These are phyloP conservation scores for Porites lutea DNA, from an alignment of 64 coral and sea anemone genomes.

Conservation along the genomic window DNA sequence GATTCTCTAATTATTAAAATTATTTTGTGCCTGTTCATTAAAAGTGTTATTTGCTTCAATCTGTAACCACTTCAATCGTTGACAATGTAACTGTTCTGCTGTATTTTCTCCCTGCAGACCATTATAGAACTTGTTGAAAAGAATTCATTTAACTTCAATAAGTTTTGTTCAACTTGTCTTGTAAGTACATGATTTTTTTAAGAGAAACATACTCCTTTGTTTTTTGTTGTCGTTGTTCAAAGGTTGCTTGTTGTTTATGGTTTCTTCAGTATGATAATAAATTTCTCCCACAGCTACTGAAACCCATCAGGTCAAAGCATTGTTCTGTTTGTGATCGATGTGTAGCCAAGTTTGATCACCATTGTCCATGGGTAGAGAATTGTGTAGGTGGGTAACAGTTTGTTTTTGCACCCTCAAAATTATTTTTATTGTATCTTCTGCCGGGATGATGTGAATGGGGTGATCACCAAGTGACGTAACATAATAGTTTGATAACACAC, in stretches of 20 bases:
- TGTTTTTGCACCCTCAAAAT: too few species aligned
- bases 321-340: constrained; percentile 96
- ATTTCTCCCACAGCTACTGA: constrained; percentile 61
- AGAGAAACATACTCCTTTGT: neutral
- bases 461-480: too few species aligned
- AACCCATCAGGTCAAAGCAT: constrained; percentile 95
- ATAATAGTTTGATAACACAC: too few species aligned
- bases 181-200: constrained; percentile 47
- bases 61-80: neutral
- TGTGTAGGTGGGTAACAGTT: constrained; percentile 81
- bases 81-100: neutral
- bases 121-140: constrained; percentile 91
- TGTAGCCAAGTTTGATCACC: constrained; percentile 98
- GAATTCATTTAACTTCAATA: constrained; percentile 79
- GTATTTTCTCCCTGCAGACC: constrained; percentile 64
- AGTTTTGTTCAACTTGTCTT: constrained; percentile 93
- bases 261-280: neutral
- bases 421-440: too few species aligned
- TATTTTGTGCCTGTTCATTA: too few species aligned
- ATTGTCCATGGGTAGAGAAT: constrained; percentile 99
- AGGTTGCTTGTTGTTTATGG: neutral
- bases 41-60: neutral
- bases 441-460: too few species aligned
- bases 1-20: too few species aligned
- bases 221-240: neutral